Base-by-base conservation (phyloP, 92 coral and sea anemone species). In the Parazoanthus swiftii region DNA sequence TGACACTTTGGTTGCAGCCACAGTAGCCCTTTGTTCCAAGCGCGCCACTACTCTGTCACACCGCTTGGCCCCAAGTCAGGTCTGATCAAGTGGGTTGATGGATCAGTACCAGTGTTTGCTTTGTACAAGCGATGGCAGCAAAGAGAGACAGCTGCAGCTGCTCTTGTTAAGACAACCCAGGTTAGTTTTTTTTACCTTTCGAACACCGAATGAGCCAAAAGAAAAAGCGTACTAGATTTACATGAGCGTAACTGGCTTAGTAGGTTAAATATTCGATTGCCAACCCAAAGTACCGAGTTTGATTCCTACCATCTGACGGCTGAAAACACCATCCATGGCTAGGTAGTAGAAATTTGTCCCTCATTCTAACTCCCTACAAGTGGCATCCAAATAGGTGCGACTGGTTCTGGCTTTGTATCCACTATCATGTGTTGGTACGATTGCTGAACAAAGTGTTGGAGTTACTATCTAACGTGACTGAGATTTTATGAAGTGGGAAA, bases 31-130 rank as follows among this genome's bases (percentile, higher is more conserved):
- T 65, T 95, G 92, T 97, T 97, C 93, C 93, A 91, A 81, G 98
- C 99, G 23, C 95, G 99, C 20, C 99, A 97, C 85, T 97, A 97
- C 88, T 97, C 99, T 20, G 99, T 97, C 50, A 97, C 99, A 21
- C 99, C 99, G 26, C 96, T 97, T 59, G 99, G 99, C 21, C 99
- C 99, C n/a, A 91, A 96, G 82, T 97, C 99, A 25, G 99, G 99
- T 51, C 95, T 97, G 46, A 97, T 97, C 74, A 98, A 97, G 77
- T 97, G 99, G 99, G 99, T 97, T 42, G 99, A 97, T 88, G 99
- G 99, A 38, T 98, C 99, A 37, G 98, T 97, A 9, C 99, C 99
- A 6, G 91, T 97, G 80, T 97, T 97, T 86, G 95, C 94, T 26
- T 91, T 97, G 85, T 97, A 95, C 89, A 97, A 97, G 86, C 91